These are phyloP conservation scores for Romanogobio albipinnatus DNA, from an alignment of 2,113 vertebrate species.

Conservation along the genomic window DNA sequence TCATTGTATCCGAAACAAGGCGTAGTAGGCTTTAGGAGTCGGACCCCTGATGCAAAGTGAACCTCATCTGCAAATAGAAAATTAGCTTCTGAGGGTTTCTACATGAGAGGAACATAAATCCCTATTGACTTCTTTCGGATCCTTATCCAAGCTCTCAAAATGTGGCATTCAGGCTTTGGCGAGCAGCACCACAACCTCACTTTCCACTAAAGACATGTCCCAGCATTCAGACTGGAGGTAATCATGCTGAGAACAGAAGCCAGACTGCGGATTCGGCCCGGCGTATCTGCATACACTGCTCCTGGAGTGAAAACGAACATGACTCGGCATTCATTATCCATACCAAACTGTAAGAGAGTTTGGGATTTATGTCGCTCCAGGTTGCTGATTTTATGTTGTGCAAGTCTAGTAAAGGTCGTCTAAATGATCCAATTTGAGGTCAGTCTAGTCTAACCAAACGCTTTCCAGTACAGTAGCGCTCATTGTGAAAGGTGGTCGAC, in stretches of 20 bases:
- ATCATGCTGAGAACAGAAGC: slow-evolving; percentile 58
- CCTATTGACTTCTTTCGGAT: slow-evolving; percentile 55
- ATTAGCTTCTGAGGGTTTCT: slow-evolving; percentile 67
- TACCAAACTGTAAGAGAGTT: not conserved
- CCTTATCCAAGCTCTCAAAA: slow-evolving; percentile 51
- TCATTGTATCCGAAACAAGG: no score
- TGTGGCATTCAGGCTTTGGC: slow-evolving; percentile 57
- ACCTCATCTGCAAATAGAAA: slow-evolving; percentile 63
- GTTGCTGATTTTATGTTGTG: slow-evolving; percentile 16
- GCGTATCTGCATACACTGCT: slow-evolving; percentile 50
- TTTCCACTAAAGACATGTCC: slow-evolving; percentile 63
- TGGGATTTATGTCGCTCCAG: slow-evolving; percentile 29
- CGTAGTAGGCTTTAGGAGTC: not conserved
- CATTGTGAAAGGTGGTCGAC: not conserved
- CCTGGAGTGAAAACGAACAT: slow-evolving; percentile 43
- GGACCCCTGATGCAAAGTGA: slow-evolving; percentile 58
- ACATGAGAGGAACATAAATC: slow-evolving; percentile 57
- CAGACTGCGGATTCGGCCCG: slow-evolving; percentile 43
- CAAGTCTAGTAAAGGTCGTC: slow-evolving; percentile 12
- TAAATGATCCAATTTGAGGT: slow-evolving; percentile 7
- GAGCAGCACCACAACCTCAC: slow-evolving; percentile 46
- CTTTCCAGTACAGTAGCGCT: slow-evolving; percentile 22
- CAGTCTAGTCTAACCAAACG: not conserved
- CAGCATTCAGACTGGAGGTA: slow-evolving; percentile 63
- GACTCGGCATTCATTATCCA: slow-evolving; percentile 44